Evolutionary conservation across 2,888 invertebrate species (phyloP).

Genomic region (Xanthia togata): DNA sequence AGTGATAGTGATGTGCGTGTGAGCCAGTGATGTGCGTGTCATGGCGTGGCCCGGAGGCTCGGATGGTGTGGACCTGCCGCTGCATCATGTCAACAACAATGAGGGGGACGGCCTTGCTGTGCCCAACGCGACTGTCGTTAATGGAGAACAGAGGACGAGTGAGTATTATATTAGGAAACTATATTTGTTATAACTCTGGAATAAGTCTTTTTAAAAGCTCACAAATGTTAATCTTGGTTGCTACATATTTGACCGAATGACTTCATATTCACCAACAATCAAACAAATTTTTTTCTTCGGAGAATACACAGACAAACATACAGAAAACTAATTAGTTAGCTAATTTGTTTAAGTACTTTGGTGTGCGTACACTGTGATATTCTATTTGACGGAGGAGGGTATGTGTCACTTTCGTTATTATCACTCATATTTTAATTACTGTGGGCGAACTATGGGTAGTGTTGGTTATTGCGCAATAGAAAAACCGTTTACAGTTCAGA

Average conservation of each 20-base stretch:
- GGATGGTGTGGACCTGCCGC: slow-evolving; percentile 82
- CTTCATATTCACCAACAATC: background rate
- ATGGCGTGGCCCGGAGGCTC: slow-evolving; percentile 89
- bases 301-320: no score
- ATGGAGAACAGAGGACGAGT: slow-evolving; percentile 72
- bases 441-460: no score
- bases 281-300: background rate
- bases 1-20: slow-evolving; percentile 52
- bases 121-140: slow-evolving; percentile 71
- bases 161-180: slow-evolving; percentile 64
- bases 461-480: no score
- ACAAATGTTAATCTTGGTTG: background rate
- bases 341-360: background rate
- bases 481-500: no score
- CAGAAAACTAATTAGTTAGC: background rate
- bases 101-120: slow-evolving; percentile 66
- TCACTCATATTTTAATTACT: no score
- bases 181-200: background rate
- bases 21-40: slow-evolving; percentile 69
- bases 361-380: background rate
- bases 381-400: no score
- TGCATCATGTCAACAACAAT: slow-evolving; percentile 69
- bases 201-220: background rate
- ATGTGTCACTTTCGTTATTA: no score
- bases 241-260: no score